Evolutionary conservation across 2,888 invertebrate genomes (phyloP), one percentile per base, ranked within the genome.

Genomic region (Caenorhabditis virilis): DNA sequence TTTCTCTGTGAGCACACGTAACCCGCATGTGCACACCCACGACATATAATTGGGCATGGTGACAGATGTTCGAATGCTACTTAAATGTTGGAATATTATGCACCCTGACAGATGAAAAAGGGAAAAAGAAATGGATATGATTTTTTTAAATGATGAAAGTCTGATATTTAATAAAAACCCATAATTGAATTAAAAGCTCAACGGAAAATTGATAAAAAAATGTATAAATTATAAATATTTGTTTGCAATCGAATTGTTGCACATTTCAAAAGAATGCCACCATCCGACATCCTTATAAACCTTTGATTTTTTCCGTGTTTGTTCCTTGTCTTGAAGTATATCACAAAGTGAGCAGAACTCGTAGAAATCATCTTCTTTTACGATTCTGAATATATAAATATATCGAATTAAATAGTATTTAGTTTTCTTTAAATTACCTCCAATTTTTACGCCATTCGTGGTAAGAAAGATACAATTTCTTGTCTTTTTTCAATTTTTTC

Each of bases 391-490:
- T 13, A 36, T 15, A 13, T 9, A n/a, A n/a, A n/a, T 36, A 13
- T 2, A 13, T n/a, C 23, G 16, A 25, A 25, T 27, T 38, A 35
- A 15, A 2, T 36, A 3, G 2, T 1, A 30, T 9, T 9, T 9
- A 30, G 6, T 30, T 6, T 30, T 35, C 5, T 20, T 9, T 30
- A 16, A 51, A 27, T 11, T 11, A 68, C 73, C 63, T 56, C 46
- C 65, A 66, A 6, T 47, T 42, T 20, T 73, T 63, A 42, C 73
- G 57, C 73, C 73, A 73, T 26, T 56, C 38, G 30, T 73, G 73
- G 22, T 73, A 69, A 33, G 59, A 58, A 20, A 73, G 39, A 38
- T 69, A 73, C 7, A 46, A 39, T 4, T 45, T 49, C 49, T 71
- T 71, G 22, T 66, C 58, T 0, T 15, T 42, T 3, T 63, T 54